Base-by-base conservation (phyloP, 2,888 invertebrate species). In the Andrena marginata region DNA sequence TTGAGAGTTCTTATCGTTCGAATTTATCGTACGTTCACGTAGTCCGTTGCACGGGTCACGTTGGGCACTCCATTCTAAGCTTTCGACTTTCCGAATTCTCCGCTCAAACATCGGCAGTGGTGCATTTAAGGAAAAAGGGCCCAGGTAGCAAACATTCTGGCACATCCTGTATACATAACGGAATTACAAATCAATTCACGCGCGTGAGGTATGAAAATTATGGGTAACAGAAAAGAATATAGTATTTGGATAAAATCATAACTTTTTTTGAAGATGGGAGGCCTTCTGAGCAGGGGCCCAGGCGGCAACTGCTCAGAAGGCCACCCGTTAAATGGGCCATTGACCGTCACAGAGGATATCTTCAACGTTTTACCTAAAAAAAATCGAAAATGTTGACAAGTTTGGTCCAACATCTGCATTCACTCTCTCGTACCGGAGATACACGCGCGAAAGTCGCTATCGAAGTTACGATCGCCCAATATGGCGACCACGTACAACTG, bases 361-460 rank as follows among this genome's bases (percentile, higher is more conserved):
- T 56, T 23, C 23, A 0, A 56, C 26, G 56, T 56, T 56, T 56
- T 26, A 26, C 3, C 8, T 20, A 8, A 51, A 51, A 26, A 4
- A 56, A 26, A 56, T 10, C 8, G 10, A 56, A 20, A 56, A 23
- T 23, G 26, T 23, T 23, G 10, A 56, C 23, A 48, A 3, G 13
- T 67, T 72, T n/a, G 13, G 56, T 29, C 20, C 49, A 71, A 35
- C 35, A 49, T 31, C 23, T 23, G 48, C 33, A 65, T 73, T 81
- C 70, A 64, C 69, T 69, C 33, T 73, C 73, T 13, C 42, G 64
- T 60, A 54, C 63, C 69, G 69, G 33, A 56, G 33, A 62, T 73
- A 56, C 71, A 65, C 35, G 42, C 80, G 74, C 70, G 73, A 83
- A 86, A 86, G 77, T 80, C 54, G 20, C 51, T 49, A 26, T 42